Evolutionary conservation across 53 echinoderm and acorn worm species (phyloP).

Genomic region (Hippasteria phrygiana): DNA sequence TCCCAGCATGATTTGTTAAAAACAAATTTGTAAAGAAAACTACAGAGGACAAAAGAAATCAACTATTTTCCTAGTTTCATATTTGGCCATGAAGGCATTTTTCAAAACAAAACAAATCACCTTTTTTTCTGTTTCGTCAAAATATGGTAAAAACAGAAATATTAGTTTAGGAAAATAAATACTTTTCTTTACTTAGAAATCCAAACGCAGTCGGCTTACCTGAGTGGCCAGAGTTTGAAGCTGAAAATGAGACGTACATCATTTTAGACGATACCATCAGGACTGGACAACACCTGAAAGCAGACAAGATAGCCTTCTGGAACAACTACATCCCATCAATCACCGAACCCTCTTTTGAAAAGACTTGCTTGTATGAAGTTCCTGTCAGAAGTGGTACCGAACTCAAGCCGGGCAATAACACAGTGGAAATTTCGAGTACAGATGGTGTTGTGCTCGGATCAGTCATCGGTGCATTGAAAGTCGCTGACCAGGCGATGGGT

Average conservation of each 20-base stretch:
- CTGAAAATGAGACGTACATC: conserved; percentile 61
- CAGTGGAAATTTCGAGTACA: not conserved
- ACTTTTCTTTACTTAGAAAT: conserved; percentile 44
- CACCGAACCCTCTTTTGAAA: not conserved
- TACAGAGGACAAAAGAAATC: too few relatives aligned
- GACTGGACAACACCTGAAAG: conserved; percentile 35
- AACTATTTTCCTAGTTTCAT: too few relatives aligned
- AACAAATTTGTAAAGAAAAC: too few relatives aligned
- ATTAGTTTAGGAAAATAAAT: not conserved
- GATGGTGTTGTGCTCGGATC: conserved; percentile 24
- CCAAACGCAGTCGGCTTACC: conserved; percentile 61
- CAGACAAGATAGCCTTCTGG: conserved; percentile 61
- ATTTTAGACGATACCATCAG: conserved; percentile 32
- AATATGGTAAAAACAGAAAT: too few relatives aligned
- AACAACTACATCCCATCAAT: conserved; percentile 62
- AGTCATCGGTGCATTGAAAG: conserved; percentile 25
- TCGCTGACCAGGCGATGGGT: conserved; percentile 39
- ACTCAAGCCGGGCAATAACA: not conserved
- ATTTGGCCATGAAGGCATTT: too few relatives aligned
- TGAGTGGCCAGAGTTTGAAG: conserved; percentile 57
- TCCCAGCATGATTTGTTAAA: too few relatives aligned
- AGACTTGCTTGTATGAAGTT: conserved; percentile 23
- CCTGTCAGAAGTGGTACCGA: conserved; percentile 16
- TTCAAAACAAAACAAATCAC: too few relatives aligned
- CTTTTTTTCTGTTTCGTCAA: too few relatives aligned